Base-by-base conservation (phyloP, 2,797 vertebrate genomes). In the Phyllotis vaccarum region DNA sequence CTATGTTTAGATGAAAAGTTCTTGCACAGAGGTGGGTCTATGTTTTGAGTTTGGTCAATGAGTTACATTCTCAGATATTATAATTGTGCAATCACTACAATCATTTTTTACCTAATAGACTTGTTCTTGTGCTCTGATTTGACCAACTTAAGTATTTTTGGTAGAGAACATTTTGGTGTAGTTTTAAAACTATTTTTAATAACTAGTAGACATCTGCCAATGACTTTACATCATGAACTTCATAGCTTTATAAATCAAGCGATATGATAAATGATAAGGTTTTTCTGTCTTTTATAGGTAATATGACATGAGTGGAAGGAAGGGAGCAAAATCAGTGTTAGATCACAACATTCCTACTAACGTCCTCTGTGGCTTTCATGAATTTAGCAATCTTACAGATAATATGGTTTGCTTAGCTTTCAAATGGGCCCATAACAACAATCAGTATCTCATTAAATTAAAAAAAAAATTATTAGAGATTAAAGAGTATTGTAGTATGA, bases 171-270 rank as follows among this genome's bases (percentile, higher is more conserved):
- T 31, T 78, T 83, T 62, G 64, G 27, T n/a, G 27, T 76, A 56
- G 6, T 89, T 29, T 83, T 92, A 37, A 62, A 92, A 90, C 2
- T 56, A 49, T 22, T 74, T 95, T 85, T 58, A 12, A 37, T 34
- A 83, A 82, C 24, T 13, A 90, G 76, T 82, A 81, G 1, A 90
- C 3, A 70, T 76, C 24, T 72, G 64, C 24, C 82, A 90, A 93
- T 60, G 37, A 5, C 8, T 72, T 96, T 96, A 34, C 87, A 31
- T 96, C 24, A 68, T 78, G 21, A 94, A 90, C 90, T 90, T 93
- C 56, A 74, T 62, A 70, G 1, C 1, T 90, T 87, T 94, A 49
- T 90, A 76, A 86, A 85, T 64, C 82, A 95, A 80, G 85, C 74
- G 27, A 56, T 37, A 8, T 78, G 83, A 75, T 93, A 24, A 94